Percentiles rank a stretch among this genome's conserved stretches.
Conservation (phyloP, 2,888 invertebrate species). For the Merodon equestris region DNA sequence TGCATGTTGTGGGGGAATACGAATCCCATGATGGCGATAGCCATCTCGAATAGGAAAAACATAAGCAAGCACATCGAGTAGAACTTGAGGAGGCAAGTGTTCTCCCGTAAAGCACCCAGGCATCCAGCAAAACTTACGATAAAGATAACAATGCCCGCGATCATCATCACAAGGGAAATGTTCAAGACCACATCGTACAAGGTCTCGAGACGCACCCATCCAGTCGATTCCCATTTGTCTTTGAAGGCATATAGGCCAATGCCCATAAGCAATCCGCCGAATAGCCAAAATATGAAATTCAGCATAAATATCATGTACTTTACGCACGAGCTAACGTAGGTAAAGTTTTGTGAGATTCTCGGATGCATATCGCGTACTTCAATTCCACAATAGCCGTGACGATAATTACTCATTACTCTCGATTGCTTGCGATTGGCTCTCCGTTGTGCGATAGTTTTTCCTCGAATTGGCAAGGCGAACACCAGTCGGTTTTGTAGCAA, state of each 20-base stretch:
- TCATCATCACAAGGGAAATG: slow-evolving; percentile 93
- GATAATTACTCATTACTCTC: slow-evolving; percentile 76
- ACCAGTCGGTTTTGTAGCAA: too few species aligned
- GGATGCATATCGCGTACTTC: slow-evolving; percentile 75
- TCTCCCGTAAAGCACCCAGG: slow-evolving; percentile 88
- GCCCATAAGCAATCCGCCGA: slow-evolving; percentile 91
- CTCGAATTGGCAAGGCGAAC: slow-evolving; percentile 7
- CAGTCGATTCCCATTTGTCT: slow-evolving; percentile 94
- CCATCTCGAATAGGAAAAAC: slow-evolving; percentile 94
- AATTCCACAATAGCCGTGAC: slow-evolving; percentile 77
- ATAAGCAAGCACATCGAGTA: slow-evolving; percentile 93
- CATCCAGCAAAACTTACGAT: slow-evolving; percentile 96
- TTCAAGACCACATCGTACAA: slow-evolving; percentile 94
- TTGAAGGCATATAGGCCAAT: slow-evolving; percentile 94
- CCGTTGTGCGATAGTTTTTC: slow-evolving; percentile 34
- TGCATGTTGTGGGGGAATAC: slow-evolving; percentile 95
- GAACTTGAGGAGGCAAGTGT: slow-evolving; percentile 93
- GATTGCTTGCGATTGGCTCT: slow-evolving; percentile 32
- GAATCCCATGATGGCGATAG: slow-evolving; percentile 94
- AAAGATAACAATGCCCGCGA: slow-evolving; percentile 94
- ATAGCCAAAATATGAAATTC: slow-evolving; percentile 84
- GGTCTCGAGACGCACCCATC: slow-evolving; percentile 89
- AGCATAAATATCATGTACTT: slow-evolving; percentile 79
- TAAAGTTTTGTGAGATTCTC: slow-evolving; percentile 77
- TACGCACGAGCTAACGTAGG: slow-evolving; percentile 78